phyloP scores from a whole-genome alignment of 23 tunicate genomes.

The Styela clava region DNA sequence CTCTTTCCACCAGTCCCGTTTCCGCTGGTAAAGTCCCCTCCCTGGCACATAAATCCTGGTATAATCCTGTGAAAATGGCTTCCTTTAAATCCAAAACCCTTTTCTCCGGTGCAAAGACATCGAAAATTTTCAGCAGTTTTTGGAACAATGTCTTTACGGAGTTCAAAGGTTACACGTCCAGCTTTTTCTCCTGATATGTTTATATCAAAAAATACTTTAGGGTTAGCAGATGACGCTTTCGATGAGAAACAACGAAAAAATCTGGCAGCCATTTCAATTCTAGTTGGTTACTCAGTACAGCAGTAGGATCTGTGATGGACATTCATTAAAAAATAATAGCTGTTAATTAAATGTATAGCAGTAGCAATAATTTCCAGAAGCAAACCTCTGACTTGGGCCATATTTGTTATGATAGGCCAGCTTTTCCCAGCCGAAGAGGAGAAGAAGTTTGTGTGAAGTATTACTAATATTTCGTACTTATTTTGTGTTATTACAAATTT shows the following conservation, averaged over 20 bases:
- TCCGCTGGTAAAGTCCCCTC: slow-evolving; percentile 88
- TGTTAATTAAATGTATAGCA: no score
- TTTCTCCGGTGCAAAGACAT: slow-evolving; percentile 94
- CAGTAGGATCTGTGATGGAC: no score
- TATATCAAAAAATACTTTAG: slow-evolving; percentile 85
- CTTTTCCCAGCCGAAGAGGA: no score
- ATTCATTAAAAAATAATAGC: no score
- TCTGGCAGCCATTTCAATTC: slow-evolving; percentile 13
- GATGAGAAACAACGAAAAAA: slow-evolving; percentile 12
- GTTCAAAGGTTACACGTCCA: slow-evolving; percentile 78
- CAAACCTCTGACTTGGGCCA: no score
- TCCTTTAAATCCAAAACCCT: slow-evolving; percentile 88
- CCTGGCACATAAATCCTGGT: slow-evolving; percentile 98
- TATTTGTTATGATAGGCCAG: no score
- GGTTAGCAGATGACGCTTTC: slow-evolving; percentile 27
- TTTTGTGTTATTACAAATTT: no score
- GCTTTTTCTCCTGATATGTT: slow-evolving; percentile 39
- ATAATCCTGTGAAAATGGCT: slow-evolving; percentile 88
- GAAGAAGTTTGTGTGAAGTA: no score
- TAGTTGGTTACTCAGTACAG: no score
- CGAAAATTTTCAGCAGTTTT: slow-evolving; percentile 96
- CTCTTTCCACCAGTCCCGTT: slow-evolving; percentile 98
- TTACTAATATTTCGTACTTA: no score
- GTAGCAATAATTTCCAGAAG: no score
- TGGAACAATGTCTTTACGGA: slow-evolving; percentile 84